phyloP scores from a whole-genome alignment of 1,140 invertebrate genomes.

The Spodoptera frugiperda region DNA sequence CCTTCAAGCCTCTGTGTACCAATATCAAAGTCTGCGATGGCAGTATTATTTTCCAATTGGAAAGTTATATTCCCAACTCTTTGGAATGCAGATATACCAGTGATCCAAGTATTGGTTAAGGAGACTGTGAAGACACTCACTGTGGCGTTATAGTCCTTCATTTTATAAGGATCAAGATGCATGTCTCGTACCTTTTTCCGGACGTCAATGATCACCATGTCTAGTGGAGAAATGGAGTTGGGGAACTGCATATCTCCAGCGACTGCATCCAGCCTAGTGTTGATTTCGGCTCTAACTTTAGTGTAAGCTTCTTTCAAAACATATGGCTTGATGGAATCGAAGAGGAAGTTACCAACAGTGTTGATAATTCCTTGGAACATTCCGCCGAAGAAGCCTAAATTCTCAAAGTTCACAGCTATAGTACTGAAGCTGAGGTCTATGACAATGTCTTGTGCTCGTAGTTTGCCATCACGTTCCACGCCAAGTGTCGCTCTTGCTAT shows the following conservation, averaged over 20 bases:
- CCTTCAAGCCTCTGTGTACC: slow-evolving; percentile 93
- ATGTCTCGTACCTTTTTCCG: slow-evolving; percentile 90
- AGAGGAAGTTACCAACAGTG: slow-evolving; percentile 92
- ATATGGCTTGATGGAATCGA: slow-evolving; percentile 94
- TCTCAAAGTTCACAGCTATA: slow-evolving; percentile 93
- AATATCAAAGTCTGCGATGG: slow-evolving; percentile 89
- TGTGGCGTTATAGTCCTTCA: slow-evolving; percentile 90
- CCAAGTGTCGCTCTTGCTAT: slow-evolving; percentile 89
- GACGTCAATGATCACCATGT: slow-evolving; percentile 91
- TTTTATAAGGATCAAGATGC: slow-evolving; percentile 91
- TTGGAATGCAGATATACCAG: slow-evolving; percentile 92
- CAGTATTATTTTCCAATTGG: slow-evolving; percentile 90
- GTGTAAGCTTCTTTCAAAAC: slow-evolving; percentile 92
- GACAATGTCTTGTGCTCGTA: slow-evolving; percentile 91
- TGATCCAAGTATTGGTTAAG: slow-evolving; percentile 91
- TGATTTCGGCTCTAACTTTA: slow-evolving; percentile 89
- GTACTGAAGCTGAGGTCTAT: slow-evolving; percentile 93
- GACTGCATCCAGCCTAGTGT: slow-evolving; percentile 89
- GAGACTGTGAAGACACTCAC: slow-evolving; percentile 89
- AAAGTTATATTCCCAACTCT: slow-evolving; percentile 92
- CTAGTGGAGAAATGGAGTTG: slow-evolving; percentile 94
- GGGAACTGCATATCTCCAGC: slow-evolving; percentile 91
- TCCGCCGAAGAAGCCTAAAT: slow-evolving; percentile 91
- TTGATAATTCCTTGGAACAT: slow-evolving; percentile 93
- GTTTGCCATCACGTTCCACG: slow-evolving; percentile 90